These are phyloP conservation scores for Drosophila mimetica DNA, from an alignment of 2,888 invertebrate species.

Conservation along the genomic window DNA sequence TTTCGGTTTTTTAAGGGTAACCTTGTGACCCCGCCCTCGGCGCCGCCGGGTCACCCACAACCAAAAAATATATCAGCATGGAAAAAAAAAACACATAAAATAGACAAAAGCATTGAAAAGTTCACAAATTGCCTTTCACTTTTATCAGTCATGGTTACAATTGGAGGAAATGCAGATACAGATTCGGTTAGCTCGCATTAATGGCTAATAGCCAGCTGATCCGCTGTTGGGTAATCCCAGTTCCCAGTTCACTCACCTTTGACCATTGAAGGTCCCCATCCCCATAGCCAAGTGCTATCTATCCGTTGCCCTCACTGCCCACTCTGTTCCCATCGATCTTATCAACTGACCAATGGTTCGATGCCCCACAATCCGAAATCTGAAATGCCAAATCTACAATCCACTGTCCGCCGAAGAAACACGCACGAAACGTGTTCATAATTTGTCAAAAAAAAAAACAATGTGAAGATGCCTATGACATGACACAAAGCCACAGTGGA, in stretches of 20 bases:
- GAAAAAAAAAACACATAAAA: slow-evolving; percentile 6
- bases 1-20: slow-evolving; percentile 11
- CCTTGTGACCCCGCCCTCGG: slow-evolving; percentile 27
- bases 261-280: slow-evolving; percentile 19
- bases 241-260: slow-evolving; percentile 13
- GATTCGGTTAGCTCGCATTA: slow-evolving; percentile 1
- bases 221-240: slow-evolving; percentile 10
- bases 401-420: slow-evolving; percentile 1
- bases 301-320: neutral
- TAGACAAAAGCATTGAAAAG: slow-evolving; percentile 28
- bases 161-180: slow-evolving; percentile 17
- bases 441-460: slow-evolving; percentile 50
- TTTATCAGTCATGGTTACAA: slow-evolving; percentile 31
- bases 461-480: slow-evolving; percentile 14
- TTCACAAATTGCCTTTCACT: slow-evolving; percentile 50
- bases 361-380: slow-evolving; percentile 42
- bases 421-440: slow-evolving; percentile 62
- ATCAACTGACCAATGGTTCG: slow-evolving; percentile 51
- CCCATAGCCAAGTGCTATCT: neutral
- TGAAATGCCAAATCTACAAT: slow-evolving; percentile 12
- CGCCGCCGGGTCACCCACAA: slow-evolving; percentile 25
- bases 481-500: slow-evolving; percentile 14
- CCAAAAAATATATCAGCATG: slow-evolving; percentile 16
- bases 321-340: slow-evolving; percentile 46
- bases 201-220: slow-evolving; percentile 8